Evolutionary conservation across 2,888 invertebrate genomes (phyloP), one percentile per base, ranked within the genome.

Genomic region (Scaptomyza polygonia): DNA sequence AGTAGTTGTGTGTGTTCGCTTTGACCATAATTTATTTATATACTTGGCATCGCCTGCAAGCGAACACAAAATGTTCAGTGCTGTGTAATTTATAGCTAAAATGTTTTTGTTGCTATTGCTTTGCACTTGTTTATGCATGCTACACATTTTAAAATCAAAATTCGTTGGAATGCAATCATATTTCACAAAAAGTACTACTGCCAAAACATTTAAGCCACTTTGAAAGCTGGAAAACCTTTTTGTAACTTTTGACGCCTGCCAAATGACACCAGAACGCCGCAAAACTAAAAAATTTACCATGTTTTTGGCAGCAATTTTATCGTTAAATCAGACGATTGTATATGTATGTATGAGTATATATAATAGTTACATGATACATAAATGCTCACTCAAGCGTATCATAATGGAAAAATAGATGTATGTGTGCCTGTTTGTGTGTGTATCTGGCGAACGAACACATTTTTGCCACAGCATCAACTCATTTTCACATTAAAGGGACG

Each of bases 401-500:
- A 86, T 85, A 84, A 84, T 76, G 78, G 54, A 57, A 55, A 80
- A 49, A 58, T 53, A 66, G 51, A 70, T 62, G 29, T 51, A 59
- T 34, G 29, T 16, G n/a, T n/a, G 34, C 49, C 25, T 39, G 2
- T 40, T 7, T 32, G 27, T 43, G 2, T 32, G 42, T 57, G 34
- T 65, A 34, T 49, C 21, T 65, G 44, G 36, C 14, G 32, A 39
- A 14, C 52, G 70, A 86, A 81, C 81, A 80, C 70, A 81, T 80
- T 82, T 82, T 81, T 67, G 75, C 67, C 67, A 61, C 53, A 43
- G 63, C 82, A 70, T 82, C 85, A 82, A 78, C 85, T 87, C 86
- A 85, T 85, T 85, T 85, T 84, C 82, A 64, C 82, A 86, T 82
- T 86, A 85, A 82, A 78, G 73, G 84, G 84, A 86, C 84, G 84